A percentile compares a stretch with the other conserved stretches of the same genome.
Evolutionary conservation across 2,888 invertebrate species (phyloP).

Genomic region (Apodemia duryi): DNA sequence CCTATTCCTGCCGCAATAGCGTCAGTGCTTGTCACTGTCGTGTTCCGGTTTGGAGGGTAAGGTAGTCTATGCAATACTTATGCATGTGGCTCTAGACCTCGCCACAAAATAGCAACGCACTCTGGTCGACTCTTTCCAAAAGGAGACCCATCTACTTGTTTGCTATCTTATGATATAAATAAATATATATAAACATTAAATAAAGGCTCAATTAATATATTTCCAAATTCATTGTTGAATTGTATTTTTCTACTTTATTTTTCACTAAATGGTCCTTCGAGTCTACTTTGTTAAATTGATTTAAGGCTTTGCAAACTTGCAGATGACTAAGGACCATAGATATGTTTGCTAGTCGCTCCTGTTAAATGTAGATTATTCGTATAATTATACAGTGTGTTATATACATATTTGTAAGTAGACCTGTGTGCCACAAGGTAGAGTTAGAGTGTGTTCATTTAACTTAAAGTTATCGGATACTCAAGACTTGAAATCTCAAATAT

Average conservation of each 20-base stretch:
- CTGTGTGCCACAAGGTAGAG: slow-evolving; percentile 34
- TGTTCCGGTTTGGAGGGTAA: too few relatives aligned
- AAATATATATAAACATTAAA: not conserved
- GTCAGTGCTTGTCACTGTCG: too few relatives aligned
- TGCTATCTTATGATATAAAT: too few relatives aligned
- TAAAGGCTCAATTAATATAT: not conserved
- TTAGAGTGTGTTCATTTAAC: slow-evolving; percentile 29
- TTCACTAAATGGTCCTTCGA: not conserved
- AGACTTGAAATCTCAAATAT: not conserved
- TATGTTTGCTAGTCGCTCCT: slow-evolving; percentile 5
- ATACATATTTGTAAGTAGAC: slow-evolving; percentile 19
- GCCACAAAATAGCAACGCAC: too few relatives aligned
- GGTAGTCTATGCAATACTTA: too few relatives aligned
- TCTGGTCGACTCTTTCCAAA: too few relatives aligned
- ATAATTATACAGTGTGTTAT: slow-evolving; percentile 12
- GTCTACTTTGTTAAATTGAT: not conserved
- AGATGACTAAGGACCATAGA: not conserved
- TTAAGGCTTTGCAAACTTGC: not conserved
- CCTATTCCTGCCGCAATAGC: too few relatives aligned
- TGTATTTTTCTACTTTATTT: not conserved
- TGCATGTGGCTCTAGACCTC: too few relatives aligned
- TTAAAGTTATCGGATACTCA: not conserved
- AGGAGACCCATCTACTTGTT: too few relatives aligned
- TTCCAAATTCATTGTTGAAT: not conserved
- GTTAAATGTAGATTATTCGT: not conserved